These are phyloP conservation scores for Nasonia vitripennis DNA, from an alignment of 1,140 invertebrate species.

Conservation along the genomic window DNA sequence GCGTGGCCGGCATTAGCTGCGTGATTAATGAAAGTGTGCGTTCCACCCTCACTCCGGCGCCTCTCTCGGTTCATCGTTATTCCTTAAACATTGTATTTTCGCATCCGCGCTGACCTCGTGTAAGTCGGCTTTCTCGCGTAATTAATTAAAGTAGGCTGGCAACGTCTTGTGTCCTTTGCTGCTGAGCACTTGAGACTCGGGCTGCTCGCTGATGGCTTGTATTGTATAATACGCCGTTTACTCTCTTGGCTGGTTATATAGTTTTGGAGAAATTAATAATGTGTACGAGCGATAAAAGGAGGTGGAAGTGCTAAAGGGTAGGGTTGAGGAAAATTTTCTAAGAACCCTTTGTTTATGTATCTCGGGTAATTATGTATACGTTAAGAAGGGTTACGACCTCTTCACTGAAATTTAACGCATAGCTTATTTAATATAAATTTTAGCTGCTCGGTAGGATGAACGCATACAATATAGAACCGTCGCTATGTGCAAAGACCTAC, in stretches of 20 bases:
- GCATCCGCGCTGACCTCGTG: not conserved
- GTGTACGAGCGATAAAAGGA: not conserved
- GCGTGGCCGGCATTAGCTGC: not conserved
- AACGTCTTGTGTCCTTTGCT: not conserved
- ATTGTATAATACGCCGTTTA: not conserved
- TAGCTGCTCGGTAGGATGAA: no score
- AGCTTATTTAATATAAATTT: no score
- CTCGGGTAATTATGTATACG: no score
- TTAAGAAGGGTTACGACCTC: no score
- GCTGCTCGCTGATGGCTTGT: not conserved
- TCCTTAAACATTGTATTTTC: slow-evolving; percentile 28
- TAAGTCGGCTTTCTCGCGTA: not conserved
- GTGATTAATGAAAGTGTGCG: slow-evolving; percentile 5
- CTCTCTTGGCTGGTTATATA: not conserved
- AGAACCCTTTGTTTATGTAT: no score
- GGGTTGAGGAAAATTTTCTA: no score
- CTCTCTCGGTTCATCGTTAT: not conserved
- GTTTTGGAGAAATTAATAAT: not conserved
- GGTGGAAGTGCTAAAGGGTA: not conserved
- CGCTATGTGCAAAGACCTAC: no score
- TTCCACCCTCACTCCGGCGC: not conserved
- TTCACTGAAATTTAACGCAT: no score
- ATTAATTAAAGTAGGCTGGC: slow-evolving; percentile 13
- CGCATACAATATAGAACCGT: no score
- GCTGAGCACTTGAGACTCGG: not conserved